These are phyloP conservation scores for Hemithea aestivaria DNA, from an alignment of 2,888 invertebrate species.

Conservation along the genomic window DNA sequence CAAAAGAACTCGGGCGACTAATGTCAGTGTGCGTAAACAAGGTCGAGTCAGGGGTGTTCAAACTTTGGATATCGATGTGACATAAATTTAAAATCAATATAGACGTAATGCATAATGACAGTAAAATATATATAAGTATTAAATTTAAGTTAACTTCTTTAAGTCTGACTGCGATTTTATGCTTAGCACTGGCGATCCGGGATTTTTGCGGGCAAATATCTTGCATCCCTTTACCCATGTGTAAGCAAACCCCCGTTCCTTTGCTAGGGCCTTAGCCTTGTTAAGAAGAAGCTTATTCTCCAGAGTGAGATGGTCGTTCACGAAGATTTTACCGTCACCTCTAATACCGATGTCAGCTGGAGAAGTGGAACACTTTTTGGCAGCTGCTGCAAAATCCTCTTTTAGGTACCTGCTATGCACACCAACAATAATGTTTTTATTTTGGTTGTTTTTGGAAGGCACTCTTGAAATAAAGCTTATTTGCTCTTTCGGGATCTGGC, in stretches of 20 bases:
- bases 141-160: no score
- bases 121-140: no score
- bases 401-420: constrained; percentile 24
- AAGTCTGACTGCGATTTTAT: constrained; percentile 15
- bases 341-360: constrained; percentile 14
- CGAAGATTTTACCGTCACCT: constrained; percentile 13
- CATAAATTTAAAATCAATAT: no score
- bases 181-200: constrained; percentile 11
- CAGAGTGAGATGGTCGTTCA: constrained; percentile 26
- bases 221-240: constrained; percentile 21
- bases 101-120: no score
- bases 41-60: no score
- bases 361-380: constrained; percentile 8
- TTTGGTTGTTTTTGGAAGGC: constrained; percentile 10
- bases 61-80: no score
- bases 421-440: constrained; percentile 15
- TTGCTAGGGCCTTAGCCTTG: constrained; percentile 19
- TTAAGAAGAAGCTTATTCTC: constrained; percentile 25
- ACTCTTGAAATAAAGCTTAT: constrained; percentile 18
- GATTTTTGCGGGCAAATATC: constrained; percentile 20
- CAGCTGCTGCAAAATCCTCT: constrained; percentile 22
- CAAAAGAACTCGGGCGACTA: no score
- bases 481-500: constrained; percentile 11
- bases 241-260: constrained; percentile 17
- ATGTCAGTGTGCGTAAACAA: no score